phyloP scores from a whole-genome alignment of 2,888 invertebrate species.

The Chymomyza amoena region DNA sequence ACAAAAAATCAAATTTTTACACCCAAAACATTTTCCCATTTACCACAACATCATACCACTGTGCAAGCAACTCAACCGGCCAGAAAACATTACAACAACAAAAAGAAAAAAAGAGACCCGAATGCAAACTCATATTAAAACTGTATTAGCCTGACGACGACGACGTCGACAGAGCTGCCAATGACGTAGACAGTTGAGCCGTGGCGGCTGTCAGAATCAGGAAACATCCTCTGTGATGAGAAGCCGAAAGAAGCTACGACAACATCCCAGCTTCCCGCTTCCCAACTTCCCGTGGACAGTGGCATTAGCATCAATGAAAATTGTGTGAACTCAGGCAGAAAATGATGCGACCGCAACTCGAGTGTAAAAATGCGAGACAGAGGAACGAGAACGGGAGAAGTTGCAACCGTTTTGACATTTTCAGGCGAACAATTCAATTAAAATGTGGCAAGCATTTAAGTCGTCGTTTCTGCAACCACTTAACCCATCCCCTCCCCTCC shows the following conservation, averaged over 20 bases:
- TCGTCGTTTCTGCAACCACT: not conserved
- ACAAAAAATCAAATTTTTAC: no score
- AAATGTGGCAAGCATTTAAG: slow-evolving; percentile 6
- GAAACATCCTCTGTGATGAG: slow-evolving; percentile 47
- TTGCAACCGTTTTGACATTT: slow-evolving; percentile 65
- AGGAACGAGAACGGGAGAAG: not conserved
- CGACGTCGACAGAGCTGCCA: slow-evolving; percentile 1
- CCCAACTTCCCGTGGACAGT: not conserved
- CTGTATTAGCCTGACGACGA: slow-evolving; percentile 58
- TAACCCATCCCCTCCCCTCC: no score
- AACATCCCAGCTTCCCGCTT: not conserved
- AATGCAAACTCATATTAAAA: slow-evolving; percentile 65
- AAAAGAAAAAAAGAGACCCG: slow-evolving; percentile 1
- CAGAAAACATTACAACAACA: not conserved
- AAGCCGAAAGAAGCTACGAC: slow-evolving; percentile 21
- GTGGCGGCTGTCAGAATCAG: slow-evolving; percentile 59
- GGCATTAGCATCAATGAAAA: slow-evolving; percentile 29
- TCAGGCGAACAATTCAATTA: slow-evolving; percentile 69
- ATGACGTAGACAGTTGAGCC: slow-evolving; percentile 10
- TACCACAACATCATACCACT: not conserved
- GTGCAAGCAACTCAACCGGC: not conserved
- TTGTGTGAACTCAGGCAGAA: slow-evolving; percentile 69
- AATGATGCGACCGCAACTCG: slow-evolving; percentile 68
- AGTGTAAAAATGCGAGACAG: slow-evolving; percentile 63
- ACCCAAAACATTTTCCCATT: no score